Evolutionary conservation across 2,113 vertebrate genomes (phyloP).

Genomic region (Butorides virescens): DNA sequence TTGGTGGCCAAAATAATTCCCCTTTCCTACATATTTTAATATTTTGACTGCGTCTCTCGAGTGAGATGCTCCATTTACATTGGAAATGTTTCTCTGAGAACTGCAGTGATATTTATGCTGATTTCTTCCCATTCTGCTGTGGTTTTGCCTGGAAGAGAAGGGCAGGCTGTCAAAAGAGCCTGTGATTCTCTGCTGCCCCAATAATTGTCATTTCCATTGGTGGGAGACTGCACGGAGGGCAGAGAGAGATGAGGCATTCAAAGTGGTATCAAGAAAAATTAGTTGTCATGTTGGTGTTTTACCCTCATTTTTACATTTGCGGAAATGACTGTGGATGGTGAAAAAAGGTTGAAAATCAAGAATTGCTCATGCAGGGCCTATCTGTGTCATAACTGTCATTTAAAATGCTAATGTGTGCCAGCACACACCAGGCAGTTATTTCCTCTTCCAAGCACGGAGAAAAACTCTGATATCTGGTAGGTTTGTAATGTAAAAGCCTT

Average conservation of each 20-base stretch:
- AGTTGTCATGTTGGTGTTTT: not conserved
- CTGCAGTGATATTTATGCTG: not conserved
- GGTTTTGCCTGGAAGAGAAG: not conserved
- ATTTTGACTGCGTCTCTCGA: not conserved
- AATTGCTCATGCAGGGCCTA: not conserved
- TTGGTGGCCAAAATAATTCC: not conserved
- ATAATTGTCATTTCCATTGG: not conserved
- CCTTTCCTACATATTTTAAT: slow-evolving; percentile 26
- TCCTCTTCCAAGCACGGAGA: not conserved
- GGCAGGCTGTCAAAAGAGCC: not conserved
- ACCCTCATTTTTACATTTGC: not conserved
- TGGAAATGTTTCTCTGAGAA: slow-evolving; percentile 3
- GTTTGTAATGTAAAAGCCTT: not conserved
- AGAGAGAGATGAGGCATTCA: not conserved
- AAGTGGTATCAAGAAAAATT: not conserved
- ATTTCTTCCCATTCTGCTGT: not conserved
- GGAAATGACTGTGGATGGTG: not conserved
- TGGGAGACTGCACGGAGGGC: not conserved
- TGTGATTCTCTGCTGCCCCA: not conserved
- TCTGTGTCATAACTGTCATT: not conserved
- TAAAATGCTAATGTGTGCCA: not conserved
- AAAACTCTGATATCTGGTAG: not conserved
- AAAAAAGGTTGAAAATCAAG: not conserved
- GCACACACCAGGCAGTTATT: not conserved
- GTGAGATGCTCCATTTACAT: slow-evolving; percentile 27